A percentile compares a stretch with the other conserved stretches of the same genome.
These are phyloP conservation scores for Boloria euphrosyne DNA, from an alignment of 2,888 invertebrate genomes.

Conservation along the genomic window DNA sequence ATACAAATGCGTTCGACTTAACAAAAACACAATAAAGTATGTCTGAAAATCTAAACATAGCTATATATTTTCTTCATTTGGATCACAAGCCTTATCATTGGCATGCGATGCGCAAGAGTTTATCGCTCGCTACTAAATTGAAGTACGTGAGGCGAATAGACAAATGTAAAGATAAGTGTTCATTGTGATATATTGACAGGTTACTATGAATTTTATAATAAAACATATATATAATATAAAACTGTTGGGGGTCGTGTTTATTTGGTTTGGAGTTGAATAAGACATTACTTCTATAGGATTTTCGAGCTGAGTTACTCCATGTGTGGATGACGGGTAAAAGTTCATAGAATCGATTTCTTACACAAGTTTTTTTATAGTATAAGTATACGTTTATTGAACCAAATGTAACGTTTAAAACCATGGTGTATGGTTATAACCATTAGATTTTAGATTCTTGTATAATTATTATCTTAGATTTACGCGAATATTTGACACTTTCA, in stretches of 20 bases:
- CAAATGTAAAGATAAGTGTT: slow-evolving; percentile 33
- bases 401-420: too few relatives aligned
- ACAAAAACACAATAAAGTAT: too few relatives aligned
- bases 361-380: too few relatives aligned
- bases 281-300: too few relatives aligned
- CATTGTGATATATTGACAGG: slow-evolving; percentile 20
- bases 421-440: too few relatives aligned
- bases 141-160: slow-evolving; percentile 62
- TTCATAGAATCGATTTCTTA: too few relatives aligned
- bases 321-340: not conserved
- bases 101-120: slow-evolving; percentile 55
- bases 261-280: not conserved
- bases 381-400: too few relatives aligned
- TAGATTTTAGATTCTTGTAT: too few relatives aligned
- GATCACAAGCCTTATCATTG: slow-evolving; percentile 45
- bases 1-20: too few relatives aligned
- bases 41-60: slow-evolving; percentile 5
- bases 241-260: slow-evolving; percentile 1
- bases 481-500: too few relatives aligned
- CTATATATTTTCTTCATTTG: slow-evolving; percentile 36
- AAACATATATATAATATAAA: not conserved
- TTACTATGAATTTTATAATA: slow-evolving; percentile 5
- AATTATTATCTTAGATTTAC: too few relatives aligned
- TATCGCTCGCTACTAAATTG: slow-evolving; percentile 70
- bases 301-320: too few relatives aligned